phyloP scores from a whole-genome alignment of 2,888 invertebrate species.

The Aquatica leii region DNA sequence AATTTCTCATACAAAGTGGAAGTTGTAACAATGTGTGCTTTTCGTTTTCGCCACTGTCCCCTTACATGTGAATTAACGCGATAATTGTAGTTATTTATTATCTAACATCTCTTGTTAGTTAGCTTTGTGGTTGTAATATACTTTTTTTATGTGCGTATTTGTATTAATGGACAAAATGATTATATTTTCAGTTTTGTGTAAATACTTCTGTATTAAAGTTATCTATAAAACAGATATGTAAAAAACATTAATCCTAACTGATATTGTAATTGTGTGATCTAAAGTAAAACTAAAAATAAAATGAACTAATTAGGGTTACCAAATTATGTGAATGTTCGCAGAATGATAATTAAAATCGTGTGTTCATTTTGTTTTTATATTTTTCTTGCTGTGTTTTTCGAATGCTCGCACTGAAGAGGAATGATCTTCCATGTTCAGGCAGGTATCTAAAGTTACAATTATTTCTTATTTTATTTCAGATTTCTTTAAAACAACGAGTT shows the following conservation, averaged over 20 bases:
- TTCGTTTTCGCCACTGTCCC: conserved; percentile 18
- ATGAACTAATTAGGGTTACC: neutral
- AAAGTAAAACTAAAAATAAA: conserved; percentile 5
- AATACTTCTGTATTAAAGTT: conserved; percentile 35
- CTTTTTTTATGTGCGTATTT: conserved; percentile 46
- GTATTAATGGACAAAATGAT: conserved; percentile 32
- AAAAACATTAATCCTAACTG: neutral
- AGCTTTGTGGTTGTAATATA: conserved; percentile 44
- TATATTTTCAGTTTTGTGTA: conserved; percentile 40
- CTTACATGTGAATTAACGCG: conserved; percentile 20
- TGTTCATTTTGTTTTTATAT: too few species aligned
- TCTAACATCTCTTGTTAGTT: conserved; percentile 23
- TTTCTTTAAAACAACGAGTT: too few species aligned
- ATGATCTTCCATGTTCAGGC: too few species aligned
- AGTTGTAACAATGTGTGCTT: conserved; percentile 20
- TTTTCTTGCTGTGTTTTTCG: too few species aligned
- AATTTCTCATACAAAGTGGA: conserved; percentile 17
- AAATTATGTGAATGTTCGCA: too few species aligned
- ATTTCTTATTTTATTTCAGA: too few species aligned
- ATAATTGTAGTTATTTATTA: conserved; percentile 29
- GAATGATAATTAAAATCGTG: too few species aligned
- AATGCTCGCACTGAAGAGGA: too few species aligned
- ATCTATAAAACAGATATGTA: neutral
- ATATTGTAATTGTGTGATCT: conserved; percentile 12
- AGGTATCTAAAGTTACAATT: too few species aligned